A percentile compares a stretch with the other conserved stretches of the same genome.
These are phyloP conservation scores for Esox masquinongy DNA, from an alignment of 2,797 vertebrate genomes.

Conservation along the genomic window DNA sequence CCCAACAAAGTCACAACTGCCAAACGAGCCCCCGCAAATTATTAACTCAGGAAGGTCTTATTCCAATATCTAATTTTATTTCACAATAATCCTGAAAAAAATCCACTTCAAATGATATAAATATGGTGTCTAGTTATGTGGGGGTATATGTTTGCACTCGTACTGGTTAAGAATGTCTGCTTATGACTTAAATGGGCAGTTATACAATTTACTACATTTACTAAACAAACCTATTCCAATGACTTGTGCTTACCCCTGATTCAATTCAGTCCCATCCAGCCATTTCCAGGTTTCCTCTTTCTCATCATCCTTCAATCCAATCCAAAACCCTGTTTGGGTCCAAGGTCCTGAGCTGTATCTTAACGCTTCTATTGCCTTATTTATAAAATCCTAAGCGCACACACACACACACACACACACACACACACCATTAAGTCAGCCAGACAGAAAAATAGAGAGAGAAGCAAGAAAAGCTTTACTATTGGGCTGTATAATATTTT, in stretches of 20 bases:
- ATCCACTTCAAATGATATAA: no score
- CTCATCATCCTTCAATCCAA: constrained; percentile 63
- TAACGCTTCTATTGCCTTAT: constrained; percentile 36
- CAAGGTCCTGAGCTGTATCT: background rate
- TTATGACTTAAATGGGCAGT: background rate
- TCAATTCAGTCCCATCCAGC: constrained; percentile 58
- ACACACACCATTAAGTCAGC: background rate
- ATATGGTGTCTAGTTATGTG: no score
- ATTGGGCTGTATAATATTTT: no score
- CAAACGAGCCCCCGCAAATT: no score
- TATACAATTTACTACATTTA: background rate
- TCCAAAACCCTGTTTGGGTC: constrained; percentile 49
- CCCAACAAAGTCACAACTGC: no score
- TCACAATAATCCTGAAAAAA: no score
- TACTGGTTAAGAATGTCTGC: background rate
- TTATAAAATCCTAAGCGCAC: constrained; percentile 46
- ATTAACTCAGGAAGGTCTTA: no score
- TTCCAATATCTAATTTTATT: no score
- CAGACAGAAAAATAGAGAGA: background rate
- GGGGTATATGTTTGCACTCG: no score
- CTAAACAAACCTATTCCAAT: background rate
- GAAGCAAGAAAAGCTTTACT: no score
- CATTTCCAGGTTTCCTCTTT: constrained; percentile 70
- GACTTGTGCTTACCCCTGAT: constrained; percentile 54
- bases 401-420: constrained; percentile 4